Evolutionary conservation across 2,797 vertebrate genomes (phyloP), one percentile per base, ranked within the genome.

Genomic region (Fringilla coelebs): DNA sequence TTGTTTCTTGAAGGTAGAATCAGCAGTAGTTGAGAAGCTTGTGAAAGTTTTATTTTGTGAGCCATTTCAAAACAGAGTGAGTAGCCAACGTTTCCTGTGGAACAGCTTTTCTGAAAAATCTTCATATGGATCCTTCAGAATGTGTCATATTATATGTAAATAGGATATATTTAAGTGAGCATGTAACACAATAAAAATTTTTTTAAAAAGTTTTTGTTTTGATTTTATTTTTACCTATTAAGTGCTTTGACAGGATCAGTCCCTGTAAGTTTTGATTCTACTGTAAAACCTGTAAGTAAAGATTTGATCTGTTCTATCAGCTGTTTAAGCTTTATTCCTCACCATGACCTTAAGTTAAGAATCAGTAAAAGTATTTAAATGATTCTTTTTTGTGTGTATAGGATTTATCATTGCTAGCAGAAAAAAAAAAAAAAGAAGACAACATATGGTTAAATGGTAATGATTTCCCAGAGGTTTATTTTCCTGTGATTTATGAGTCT

Each of bases 401-500:
- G 6, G 2, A 60, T 67, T 74, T 77, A 52, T 22, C 24, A 49
- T 28, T 9, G 20, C 10, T 48, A 60, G 20, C 29, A 65, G 22
- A 5, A 12, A 31, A 83, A 52, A 54, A 32, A 55, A 22, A 15
- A n/a, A 57, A 36, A 58, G 3, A 34, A 32, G 6, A 24, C 8
- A 8, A 6, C 9, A n/a, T 25, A 32, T 19, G 11, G n/a, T 73
- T 92, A 83, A 89, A 83, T 34, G 52, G 8, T 25, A 74, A 63
- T 67, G 32, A 83, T 91, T 88, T 93, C n/a, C 46, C 40, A 71
- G 19, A 65, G 8, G 25, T 81, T 84, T 88, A 13, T 72, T 88
- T 95, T 81, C 41, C 43, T 72, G 28, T 2, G 1, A 77, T 90
- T 93, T 88, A 43, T 61, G 19, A 65, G 8, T n/a, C 38, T 84